Base-by-base conservation (phyloP, 2,797 vertebrate species). In the Enteromius treurensis region DNA sequence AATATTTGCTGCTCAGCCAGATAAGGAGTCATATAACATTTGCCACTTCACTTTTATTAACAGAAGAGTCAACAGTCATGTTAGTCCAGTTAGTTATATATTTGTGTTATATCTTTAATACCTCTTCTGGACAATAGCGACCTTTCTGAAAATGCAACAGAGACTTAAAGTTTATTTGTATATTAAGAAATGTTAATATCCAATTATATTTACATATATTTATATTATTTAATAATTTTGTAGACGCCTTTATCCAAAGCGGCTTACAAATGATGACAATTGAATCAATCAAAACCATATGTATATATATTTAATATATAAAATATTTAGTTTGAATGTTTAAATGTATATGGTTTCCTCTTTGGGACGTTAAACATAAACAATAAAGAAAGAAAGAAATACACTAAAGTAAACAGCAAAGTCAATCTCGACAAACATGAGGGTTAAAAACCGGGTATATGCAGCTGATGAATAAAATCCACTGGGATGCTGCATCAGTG, bases 401-500 rank as follows among this genome's bases (percentile, higher is more conserved):
- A 26, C n/a, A 49, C 49, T 11, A 71, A 15, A 49, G 21, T n/a
- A 68, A 68, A 40, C 7, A 21, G 69, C 21, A 49, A 73, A 49
- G 47, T 51, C 71, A 74, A 34, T 53, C 26, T 34, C 68, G 6
- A 42, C 34, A 70, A 42, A 13, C n/a, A 70, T 51, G 29, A 14
- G 32, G 73, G 77, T 79, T 79, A 51, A 67, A 77, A 77, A 34
- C 21, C 1, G 9, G 55, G 17, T 47, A 49, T 68, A 53, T 53
- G 23, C 55, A 67, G 51, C 68, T 77, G 80, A n/a, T 75, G n/a
- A 80, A 67, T 75, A 21, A 42, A 76, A 64, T 87, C 77, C 77
- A 13, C 78, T 70, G 81, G 84, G 70, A 70, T 62, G 79, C 40
- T 85, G 73, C 55, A 78, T 85, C 81, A 78, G 49, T 69, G 75